Evolutionary conservation across 2,888 invertebrate genomes (phyloP), one percentile per base, ranked within the genome.

Genomic region (Polietes domitor): DNA sequence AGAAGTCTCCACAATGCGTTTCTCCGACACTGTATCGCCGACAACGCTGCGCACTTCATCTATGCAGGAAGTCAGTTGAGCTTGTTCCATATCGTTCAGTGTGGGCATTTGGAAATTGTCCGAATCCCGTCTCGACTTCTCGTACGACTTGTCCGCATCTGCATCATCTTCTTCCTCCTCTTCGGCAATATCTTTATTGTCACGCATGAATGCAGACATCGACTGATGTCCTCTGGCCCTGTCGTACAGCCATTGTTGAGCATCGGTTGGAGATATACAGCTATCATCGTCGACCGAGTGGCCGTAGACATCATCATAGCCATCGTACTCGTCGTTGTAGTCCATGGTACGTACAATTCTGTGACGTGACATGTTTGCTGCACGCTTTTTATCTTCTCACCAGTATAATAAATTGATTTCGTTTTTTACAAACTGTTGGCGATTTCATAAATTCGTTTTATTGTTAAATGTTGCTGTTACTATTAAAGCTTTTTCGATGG

Each of bases 201-300:
- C 91, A 26, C 90, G 90, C n/a, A 97, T 93, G 90, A 96, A 97
- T 12, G 95, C 94, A 15, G 96, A 94, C 90, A 97, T 95, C 86
- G 95, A 95, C 83, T 95, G 95, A 88, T 95, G 94, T 75, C 95
- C 95, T 50, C 95, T 94, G 85, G 95, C 95, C 61, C 98, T 94
- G 90, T 98, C 97, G 90, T 95, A 98, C 89, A 98, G 93, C 93
- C 97, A 98, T 89, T 96, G 96, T 82, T 95, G 94, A 50, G 95
- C 93, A 93, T 97, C 97, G 89, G 96, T 96, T 2, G 98, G 98
- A 15, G 98, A 98, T 88, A 98, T 95, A 90, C 96, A 96, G 92
- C 95, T 96, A 90, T 98, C 98, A 90, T 98, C 98, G 92, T 98
- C 98, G 55, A 98, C 96, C 2, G 98, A 98, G 92, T 97, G 97